These are phyloP conservation scores for Ditula angustiorana DNA, from an alignment of 2,888 invertebrate species.

Conservation along the genomic window DNA sequence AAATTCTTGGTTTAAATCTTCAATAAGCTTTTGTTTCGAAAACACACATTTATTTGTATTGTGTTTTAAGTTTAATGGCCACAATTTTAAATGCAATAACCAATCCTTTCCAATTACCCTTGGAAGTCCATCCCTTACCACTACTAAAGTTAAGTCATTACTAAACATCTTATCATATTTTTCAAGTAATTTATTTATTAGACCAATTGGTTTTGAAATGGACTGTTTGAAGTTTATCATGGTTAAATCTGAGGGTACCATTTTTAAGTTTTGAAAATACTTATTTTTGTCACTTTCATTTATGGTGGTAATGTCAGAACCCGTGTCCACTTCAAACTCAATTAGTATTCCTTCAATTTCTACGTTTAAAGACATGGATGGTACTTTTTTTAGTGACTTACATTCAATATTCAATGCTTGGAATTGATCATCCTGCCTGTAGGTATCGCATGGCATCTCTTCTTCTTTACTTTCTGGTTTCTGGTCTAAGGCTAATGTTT, in stretches of 20 bases:
- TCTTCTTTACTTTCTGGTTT: background rate
- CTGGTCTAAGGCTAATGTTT: background rate
- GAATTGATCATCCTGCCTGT: background rate
- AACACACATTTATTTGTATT: background rate
- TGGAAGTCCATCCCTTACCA: background rate
- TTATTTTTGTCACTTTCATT: background rate
- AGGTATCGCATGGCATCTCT: background rate
- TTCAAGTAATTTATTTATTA: background rate
- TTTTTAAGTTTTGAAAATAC: background rate
- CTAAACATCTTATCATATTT: background rate
- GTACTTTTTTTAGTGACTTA: background rate
- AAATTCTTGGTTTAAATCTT: background rate
- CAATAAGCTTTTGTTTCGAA: background rate
- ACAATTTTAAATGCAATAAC: background rate
- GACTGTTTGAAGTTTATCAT: conserved; percentile 2
- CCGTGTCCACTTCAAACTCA: too few relatives aligned
- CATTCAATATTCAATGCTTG: background rate
- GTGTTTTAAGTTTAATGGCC: background rate
- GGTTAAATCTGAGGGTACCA: background rate
- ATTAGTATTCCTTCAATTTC: background rate
- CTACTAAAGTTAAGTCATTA: background rate
- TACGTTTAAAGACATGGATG: conserved; percentile 1
- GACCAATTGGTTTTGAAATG: conserved; percentile 2
- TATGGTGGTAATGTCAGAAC: too few relatives aligned
- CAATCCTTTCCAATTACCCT: background rate